These are phyloP conservation scores for Hemithea aestivaria DNA, from an alignment of 2,888 invertebrate species.

Conservation along the genomic window DNA sequence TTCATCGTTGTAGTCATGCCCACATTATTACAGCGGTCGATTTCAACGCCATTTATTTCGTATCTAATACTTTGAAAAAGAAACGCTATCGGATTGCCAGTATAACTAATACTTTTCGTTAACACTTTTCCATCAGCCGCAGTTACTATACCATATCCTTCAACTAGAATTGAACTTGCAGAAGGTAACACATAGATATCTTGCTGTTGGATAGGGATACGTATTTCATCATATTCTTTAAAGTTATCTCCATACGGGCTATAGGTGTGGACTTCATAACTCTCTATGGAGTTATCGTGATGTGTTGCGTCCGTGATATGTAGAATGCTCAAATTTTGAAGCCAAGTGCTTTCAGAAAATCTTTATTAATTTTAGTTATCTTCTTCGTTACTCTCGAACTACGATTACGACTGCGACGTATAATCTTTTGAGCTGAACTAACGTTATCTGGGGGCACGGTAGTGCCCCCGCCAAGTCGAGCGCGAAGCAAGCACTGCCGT, in stretches of 20 bases:
- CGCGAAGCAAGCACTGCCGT: no score
- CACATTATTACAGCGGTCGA: constrained; percentile 1
- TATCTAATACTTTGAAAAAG: constrained; percentile 16
- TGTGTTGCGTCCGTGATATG: constrained; percentile 23
- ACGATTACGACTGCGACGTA: constrained; percentile 6
- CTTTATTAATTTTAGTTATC: not conserved
- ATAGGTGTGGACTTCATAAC: constrained; percentile 27
- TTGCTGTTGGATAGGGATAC: constrained; percentile 24
- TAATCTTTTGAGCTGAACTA: constrained; percentile 13
- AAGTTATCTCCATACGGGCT: constrained; percentile 13
- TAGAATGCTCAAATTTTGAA: constrained; percentile 9
- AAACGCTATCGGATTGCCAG: constrained; percentile 3
- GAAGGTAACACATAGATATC: constrained; percentile 24
- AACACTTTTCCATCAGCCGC: not conserved
- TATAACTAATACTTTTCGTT: not conserved
- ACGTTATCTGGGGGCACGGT: no score
- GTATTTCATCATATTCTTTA: constrained; percentile 24
- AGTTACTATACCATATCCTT: not conserved
- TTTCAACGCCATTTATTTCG: constrained; percentile 9
- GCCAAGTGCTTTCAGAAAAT: not conserved
- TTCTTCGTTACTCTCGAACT: not conserved
- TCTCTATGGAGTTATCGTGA: constrained; percentile 36
- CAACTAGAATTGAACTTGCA: constrained; percentile 10
- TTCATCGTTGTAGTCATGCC: constrained; percentile 28
- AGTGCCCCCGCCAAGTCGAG: no score